Evolutionary conservation across 2,888 invertebrate genomes (phyloP), one percentile per base, ranked within the genome.

Genomic region (Octonoba sinensis): DNA sequence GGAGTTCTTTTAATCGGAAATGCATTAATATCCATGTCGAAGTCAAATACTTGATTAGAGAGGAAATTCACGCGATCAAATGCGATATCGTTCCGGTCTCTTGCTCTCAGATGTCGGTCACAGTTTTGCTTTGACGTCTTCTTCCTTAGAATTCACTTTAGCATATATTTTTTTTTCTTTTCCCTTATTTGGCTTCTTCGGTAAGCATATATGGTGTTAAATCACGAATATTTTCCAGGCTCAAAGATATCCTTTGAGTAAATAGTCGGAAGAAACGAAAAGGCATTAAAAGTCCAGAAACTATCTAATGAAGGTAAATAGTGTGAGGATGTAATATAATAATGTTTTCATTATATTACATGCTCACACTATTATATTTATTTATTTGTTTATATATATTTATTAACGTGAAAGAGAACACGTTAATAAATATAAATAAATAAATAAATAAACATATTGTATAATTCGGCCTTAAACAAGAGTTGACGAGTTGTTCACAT

Each of bases 51-150:
- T 56, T 70, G 60, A 79, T 67, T 79, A 69, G 67, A 36, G 36
- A 11, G 8, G 36, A 36, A 36, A 36, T 36, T 72, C 24, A 69
- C 79, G 62, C 73, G 73, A 78, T 78, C 65, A 59, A 59, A 72
- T 59, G 24, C 60, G 20, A 54, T 56, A 59, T 47, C 59, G 73
- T 73, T 79, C 60, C 79, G 73, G 73, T 73, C 47, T 47, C 66
- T 47, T 79, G 78, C 57, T 46, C 64, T 60, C 66, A 71, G 66
- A 78, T 67, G 51, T 78, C 78, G 67, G 79, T 67, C 73, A 65
- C 79, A 62, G 51, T 60, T 36, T 36, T 73, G 67, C 60, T 69
- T 54, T 67, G 18, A 12, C 51, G 57, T 64, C 72, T 66, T 76
- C 73, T 27, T 36, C 36, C 36, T 36, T 36, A 36, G 36, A 36